Conservation (phyloP, 2,797 vertebrate species). For the Arrhamphus sclerolepis region DNA sequence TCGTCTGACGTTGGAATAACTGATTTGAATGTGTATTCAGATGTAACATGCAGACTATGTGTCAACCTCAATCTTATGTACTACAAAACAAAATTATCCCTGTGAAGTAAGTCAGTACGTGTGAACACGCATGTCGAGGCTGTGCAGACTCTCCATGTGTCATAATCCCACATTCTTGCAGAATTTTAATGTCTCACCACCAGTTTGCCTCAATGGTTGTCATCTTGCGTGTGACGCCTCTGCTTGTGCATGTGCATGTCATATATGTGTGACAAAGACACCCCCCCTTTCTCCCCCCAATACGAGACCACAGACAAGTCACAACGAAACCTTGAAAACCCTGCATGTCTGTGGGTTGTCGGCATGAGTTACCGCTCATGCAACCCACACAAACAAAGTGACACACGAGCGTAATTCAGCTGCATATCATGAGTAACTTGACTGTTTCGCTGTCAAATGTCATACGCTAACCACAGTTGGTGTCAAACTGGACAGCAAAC, state of each 20-base stretch:
- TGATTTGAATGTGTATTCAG: conserved; percentile 11
- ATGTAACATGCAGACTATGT: not conserved
- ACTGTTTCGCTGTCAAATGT: conserved; percentile 21
- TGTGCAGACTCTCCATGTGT: not conserved
- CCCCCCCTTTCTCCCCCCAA: conserved; percentile 22
- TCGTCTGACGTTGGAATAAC: conserved; percentile 20
- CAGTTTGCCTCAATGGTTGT: conserved; percentile 26
- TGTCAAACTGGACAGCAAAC: conserved; percentile 33
- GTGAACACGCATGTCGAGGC: too few species aligned
- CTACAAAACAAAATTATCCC: conserved; percentile 2
- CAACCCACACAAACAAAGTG: conserved; percentile 42
- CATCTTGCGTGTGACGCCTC: conserved; percentile 42
- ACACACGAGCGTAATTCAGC: conserved; percentile 28
- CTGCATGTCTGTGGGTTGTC: conserved; percentile 8
- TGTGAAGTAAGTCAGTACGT: conserved; percentile 14
- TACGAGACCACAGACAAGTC: conserved; percentile 38
- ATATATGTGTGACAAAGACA: conserved; percentile 46
- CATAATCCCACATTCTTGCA: conserved; percentile 5
- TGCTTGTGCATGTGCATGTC: conserved; percentile 3
- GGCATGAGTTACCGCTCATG: conserved; percentile 29
- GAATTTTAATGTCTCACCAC: conserved; percentile 42
- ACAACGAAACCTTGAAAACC: conserved; percentile 33
- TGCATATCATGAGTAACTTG: conserved; percentile 27
- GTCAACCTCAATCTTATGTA: not conserved
- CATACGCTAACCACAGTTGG: not conserved